Conservation (phyloP, 1,140 invertebrate genomes). For the Cephus cinctus region DNA sequence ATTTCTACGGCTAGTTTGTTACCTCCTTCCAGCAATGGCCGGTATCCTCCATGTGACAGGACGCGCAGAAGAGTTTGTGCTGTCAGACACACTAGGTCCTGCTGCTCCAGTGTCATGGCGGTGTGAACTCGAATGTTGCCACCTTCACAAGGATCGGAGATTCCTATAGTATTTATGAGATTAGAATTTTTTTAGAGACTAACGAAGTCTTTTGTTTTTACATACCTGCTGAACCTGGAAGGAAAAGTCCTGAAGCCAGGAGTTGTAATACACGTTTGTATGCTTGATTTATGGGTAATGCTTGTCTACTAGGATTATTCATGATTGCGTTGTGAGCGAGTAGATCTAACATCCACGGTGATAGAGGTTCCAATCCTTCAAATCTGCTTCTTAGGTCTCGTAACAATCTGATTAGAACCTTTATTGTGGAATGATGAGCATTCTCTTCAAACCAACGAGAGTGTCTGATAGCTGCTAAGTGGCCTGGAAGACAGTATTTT, state of each 20-base stretch:
- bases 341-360: slow-evolving; percentile 96
- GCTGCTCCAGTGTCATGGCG: slow-evolving; percentile 89
- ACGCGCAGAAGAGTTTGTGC: slow-evolving; percentile 85
- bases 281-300: slow-evolving; percentile 88
- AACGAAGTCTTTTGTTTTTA: slow-evolving; percentile 7
- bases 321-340: slow-evolving; percentile 95
- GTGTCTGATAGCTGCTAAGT: slow-evolving; percentile 91
- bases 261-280: slow-evolving; percentile 82
- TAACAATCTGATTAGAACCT: slow-evolving; percentile 89
- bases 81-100: slow-evolving; percentile 90
- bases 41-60: slow-evolving; percentile 87
- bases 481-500: slow-evolving; percentile 61
- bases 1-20: slow-evolving; percentile 72
- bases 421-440: slow-evolving; percentile 95
- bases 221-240: slow-evolving; percentile 89
- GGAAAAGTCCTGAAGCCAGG: slow-evolving; percentile 88
- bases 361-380: slow-evolving; percentile 85
- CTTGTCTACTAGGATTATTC: slow-evolving; percentile 92
- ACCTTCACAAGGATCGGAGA: slow-evolving; percentile 91
- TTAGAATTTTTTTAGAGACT: neutral
- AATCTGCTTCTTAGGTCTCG: slow-evolving; percentile 88
- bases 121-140: slow-evolving; percentile 88
- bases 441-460: slow-evolving; percentile 99
- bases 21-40: slow-evolving; percentile 79
- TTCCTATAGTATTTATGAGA: slow-evolving; percentile 53